A percentile compares a stretch with the other conserved stretches of the same genome.
Evolutionary conservation across 2,113 vertebrate genomes (phyloP).

Genomic region (Chaetura pelagica): DNA sequence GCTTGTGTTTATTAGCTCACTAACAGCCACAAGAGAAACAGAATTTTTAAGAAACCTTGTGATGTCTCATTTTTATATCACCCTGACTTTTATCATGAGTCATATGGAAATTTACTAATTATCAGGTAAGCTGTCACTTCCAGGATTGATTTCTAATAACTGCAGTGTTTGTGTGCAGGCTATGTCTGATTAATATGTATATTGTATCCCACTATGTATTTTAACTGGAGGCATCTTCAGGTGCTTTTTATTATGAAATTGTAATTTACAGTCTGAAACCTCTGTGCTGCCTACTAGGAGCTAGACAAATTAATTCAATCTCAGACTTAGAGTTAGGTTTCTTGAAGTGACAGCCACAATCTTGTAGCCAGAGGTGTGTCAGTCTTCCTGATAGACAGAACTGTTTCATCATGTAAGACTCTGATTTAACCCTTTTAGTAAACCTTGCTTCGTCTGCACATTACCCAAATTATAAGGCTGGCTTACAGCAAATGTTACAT

Average conservation of each 20-base stretch:
- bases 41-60: not conserved
- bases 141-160: not conserved
- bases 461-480: not conserved
- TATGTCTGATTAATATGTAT: not conserved
- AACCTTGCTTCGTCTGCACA: not conserved
- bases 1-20: not conserved
- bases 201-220: not conserved
- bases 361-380: not conserved
- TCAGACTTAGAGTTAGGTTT: not conserved
- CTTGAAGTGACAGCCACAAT: not conserved
- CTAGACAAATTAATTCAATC: not conserved
- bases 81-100: not conserved
- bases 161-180: not conserved
- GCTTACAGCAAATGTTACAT: not conserved
- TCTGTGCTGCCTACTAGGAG: not conserved
- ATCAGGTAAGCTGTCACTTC: not conserved
- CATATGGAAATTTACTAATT: not conserved
- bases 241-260: not conserved
- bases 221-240: not conserved
- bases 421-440: not conserved
- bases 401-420: not conserved
- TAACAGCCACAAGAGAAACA: not conserved
- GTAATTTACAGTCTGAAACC: not conserved
- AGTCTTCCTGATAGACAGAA: not conserved
- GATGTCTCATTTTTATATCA: not conserved